Percentiles rank a stretch among this genome's conserved stretches.
Conservation (phyloP, 2,113 vertebrate species). For the Tragelaphus imberbis region DNA sequence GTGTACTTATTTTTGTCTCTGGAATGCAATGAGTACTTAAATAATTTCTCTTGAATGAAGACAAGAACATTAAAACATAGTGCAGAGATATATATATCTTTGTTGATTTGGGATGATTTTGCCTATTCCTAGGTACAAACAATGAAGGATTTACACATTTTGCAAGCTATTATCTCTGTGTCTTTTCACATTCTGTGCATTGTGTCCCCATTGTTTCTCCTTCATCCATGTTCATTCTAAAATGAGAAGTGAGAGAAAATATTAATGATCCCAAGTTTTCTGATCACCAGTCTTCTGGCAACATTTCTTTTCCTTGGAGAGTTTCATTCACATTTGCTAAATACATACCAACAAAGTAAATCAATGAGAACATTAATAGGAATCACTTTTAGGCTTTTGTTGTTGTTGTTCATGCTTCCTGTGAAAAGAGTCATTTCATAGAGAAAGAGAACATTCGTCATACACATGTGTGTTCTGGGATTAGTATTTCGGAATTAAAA, state of each 20-base stretch:
- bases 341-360: neutral
- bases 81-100: too few species aligned
- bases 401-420: too few species aligned
- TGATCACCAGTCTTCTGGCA: neutral
- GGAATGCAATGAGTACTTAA: neutral
- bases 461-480: fast-evolving
- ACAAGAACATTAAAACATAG: neutral
- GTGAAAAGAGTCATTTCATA: neutral
- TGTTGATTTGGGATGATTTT: neutral
- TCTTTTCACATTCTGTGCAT: neutral
- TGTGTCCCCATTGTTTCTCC: neutral
- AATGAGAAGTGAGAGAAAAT: neutral
- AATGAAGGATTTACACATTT: neutral
- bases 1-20: neutral
- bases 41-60: neutral
- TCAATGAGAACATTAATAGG: neutral
- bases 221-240: neutral
- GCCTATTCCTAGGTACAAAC: too few species aligned
- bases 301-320: neutral
- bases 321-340: neutral
- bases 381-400: neutral
- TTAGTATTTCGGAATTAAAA: neutral
- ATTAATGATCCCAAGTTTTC: neutral
- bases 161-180: neutral
- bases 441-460: fast-evolving